Base-by-base conservation (phyloP, 2,797 vertebrate species). In the Sebastes umbrosus region DNA sequence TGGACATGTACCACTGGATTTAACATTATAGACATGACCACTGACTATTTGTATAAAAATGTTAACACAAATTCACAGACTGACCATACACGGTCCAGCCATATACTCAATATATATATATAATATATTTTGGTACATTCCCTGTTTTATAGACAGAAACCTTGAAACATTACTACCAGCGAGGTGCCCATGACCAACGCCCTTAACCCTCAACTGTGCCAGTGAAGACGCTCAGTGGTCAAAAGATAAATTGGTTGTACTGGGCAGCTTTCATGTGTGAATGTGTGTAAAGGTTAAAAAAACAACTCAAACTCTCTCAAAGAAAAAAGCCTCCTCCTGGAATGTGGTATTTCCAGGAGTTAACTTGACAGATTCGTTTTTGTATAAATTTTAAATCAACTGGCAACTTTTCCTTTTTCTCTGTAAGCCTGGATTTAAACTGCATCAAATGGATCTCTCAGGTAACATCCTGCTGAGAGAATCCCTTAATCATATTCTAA, bases 391-490 rank as follows among this genome's bases (percentile, higher is more conserved):
- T 32, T 13, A 46, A n/a, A 68, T 71, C 54, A 50, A 8, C 29
- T 73, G 57, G 27, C 67, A 50, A 24, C 67, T 69, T 79, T 64
- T 64, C 7, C 18, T 24, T 57, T 78, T 50, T 50, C 58, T 68
- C 31, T 22, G 12, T 69, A 54, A 82, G 25, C 36, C 52, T 67
- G 65, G 27, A 27, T 79, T 79, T 75, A 57, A 82, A 57, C 58
- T 22, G 54, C 59, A 65, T 87, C 25, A 67, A 57, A 82, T 62
- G 39, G 27, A 68, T 73, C 50, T 55, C 11, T 82, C 60, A 46
- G 77, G 77, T 76, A 77, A 87, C 79, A 83, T 82, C 77, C 84
- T 73, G 80, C 82, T 79, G 73, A 90, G 81, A 84, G 64, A 78
- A 90, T 77, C 60, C 36, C 50, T 85, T 84, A 83, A 88, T 89